Percentiles rank a stretch among this genome's conserved stretches.
Evolutionary conservation across 1,140 invertebrate species (phyloP).

Genomic region (Portunus trituberculatus): DNA sequence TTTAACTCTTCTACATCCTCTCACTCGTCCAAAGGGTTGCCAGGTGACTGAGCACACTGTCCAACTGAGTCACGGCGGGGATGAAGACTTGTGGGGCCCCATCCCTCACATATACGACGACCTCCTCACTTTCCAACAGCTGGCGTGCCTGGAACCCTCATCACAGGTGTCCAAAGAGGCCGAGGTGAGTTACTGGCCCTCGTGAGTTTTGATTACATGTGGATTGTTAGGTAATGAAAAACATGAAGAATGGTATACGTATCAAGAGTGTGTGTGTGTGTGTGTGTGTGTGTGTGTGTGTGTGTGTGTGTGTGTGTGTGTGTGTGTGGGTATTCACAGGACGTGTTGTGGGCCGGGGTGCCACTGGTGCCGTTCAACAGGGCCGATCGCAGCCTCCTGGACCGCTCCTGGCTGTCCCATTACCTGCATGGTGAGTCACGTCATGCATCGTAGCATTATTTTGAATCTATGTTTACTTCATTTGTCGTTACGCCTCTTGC

Average conservation of each 20-base stretch:
- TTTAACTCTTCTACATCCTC: background rate
- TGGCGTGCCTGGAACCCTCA: slow-evolving; percentile 63
- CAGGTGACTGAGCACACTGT: slow-evolving; percentile 75
- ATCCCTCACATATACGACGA: slow-evolving; percentile 76
- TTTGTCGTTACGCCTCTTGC: too few species aligned
- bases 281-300: too few species aligned
- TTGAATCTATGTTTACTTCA: too few species aligned
- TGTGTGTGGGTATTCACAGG: slow-evolving; percentile 36
- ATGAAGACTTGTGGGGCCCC: slow-evolving; percentile 73
- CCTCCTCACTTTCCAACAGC: slow-evolving; percentile 76
- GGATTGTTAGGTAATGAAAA: too few species aligned
- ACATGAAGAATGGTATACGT: too few species aligned
- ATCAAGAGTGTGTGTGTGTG: too few species aligned
- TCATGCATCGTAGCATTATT: too few species aligned
- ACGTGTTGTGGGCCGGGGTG: slow-evolving; percentile 74
- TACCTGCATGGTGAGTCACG: slow-evolving; percentile 12
- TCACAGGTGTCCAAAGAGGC: background rate
- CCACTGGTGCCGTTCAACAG: slow-evolving; percentile 64
- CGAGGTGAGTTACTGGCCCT: slow-evolving; percentile 23
- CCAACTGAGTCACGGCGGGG: slow-evolving; percentile 66
- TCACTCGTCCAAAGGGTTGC: slow-evolving; percentile 64
- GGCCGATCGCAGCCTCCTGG: slow-evolving; percentile 65
- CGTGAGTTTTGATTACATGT: too few species aligned
- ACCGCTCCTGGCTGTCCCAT: slow-evolving; percentile 72
- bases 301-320: too few species aligned